Conservation (phyloP, 2,797 vertebrate genomes). For the Falco berigora region DNA sequence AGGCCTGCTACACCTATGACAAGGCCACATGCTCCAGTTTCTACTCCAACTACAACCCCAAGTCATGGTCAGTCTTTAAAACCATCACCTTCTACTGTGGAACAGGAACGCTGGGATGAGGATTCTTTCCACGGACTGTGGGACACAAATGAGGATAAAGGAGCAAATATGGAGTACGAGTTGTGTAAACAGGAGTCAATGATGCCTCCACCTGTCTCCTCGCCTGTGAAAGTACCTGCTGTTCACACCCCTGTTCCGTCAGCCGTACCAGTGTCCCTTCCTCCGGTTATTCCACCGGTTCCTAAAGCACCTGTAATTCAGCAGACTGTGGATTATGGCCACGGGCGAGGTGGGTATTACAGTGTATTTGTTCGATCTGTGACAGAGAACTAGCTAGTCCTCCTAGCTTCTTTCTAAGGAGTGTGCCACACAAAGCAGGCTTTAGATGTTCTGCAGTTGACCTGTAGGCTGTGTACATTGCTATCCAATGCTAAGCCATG, state of each 20-base stretch:
- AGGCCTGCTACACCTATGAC: slow-evolving; percentile 68
- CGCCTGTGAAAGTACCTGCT: slow-evolving; percentile 61
- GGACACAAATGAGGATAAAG: slow-evolving; percentile 80
- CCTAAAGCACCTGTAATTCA: slow-evolving; percentile 79
- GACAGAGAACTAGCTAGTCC: background rate
- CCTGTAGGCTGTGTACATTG: background rate
- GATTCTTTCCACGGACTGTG: slow-evolving; percentile 81
- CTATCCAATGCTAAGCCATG: background rate
- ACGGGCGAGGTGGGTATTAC: slow-evolving; percentile 78
- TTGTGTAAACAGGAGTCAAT: slow-evolving; percentile 60
- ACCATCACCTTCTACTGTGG: slow-evolving; percentile 64
- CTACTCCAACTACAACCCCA: slow-evolving; percentile 60
- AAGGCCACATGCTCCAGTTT: slow-evolving; percentile 68
- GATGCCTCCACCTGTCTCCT: slow-evolving; percentile 51
- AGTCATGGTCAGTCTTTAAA: slow-evolving; percentile 68
- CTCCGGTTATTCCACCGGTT: slow-evolving; percentile 69
- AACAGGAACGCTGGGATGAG: slow-evolving; percentile 79
- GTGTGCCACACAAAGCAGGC: background rate
- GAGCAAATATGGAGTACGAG: slow-evolving; percentile 69
- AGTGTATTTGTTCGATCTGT: background rate
- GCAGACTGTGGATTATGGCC: slow-evolving; percentile 93
- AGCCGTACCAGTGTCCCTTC: slow-evolving; percentile 49
- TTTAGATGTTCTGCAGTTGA: background rate
- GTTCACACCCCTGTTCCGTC: slow-evolving; percentile 63
- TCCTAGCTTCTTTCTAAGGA: background rate